Base-by-base conservation (phyloP, 2,797 vertebrate species). In the Craterocephalus amniculus region DNA sequence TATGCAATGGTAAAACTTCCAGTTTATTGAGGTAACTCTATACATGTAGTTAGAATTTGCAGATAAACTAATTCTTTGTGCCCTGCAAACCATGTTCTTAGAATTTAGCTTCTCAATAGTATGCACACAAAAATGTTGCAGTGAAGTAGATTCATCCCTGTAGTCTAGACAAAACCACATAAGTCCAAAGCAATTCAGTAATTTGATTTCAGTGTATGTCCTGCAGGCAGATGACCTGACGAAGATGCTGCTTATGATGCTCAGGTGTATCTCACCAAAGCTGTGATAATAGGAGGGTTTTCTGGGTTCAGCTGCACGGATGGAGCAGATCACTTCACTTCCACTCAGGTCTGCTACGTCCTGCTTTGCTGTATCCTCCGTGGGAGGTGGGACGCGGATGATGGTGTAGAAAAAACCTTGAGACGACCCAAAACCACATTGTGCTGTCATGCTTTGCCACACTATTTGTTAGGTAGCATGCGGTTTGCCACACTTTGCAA, bases 231-330 rank as follows among this genome's bases (percentile, higher is more conserved):
- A 58, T 22, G 20, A 66, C 29, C 35, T 63, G 34, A 58, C 43
- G 32, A 36, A 7, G 31, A 51, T 4, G 27, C 60, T 78, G 55
- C 55, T 71, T 70, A 38, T 68, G 65, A 58, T 63, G 58, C 55
- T 40, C 34, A 6, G 26, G 61, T 7, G 56, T 18, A 13, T 76
- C 95, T 95, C 76, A 98, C 97, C 96, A 66, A 98, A 98, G 90
- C 97, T 99, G 91, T 99, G 97, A 72, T 95, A 98, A 85, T 99
- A 98, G 68, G 96, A 97, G 9, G 96, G 96, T 59, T 94, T 97
- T 85, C 91, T 92, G 65, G 81, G 76, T 70, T 96, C 91, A 49
- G 70, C 6, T 58, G 96, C 92, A 63, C 74, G 84, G 79, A 98
- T 96, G 83, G 95, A 96, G 85, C 96, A 97, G 78, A 99, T 79